phyloP scores from a whole-genome alignment of 2,113 vertebrate genomes.

The Melanotaenia duboulayi region DNA sequence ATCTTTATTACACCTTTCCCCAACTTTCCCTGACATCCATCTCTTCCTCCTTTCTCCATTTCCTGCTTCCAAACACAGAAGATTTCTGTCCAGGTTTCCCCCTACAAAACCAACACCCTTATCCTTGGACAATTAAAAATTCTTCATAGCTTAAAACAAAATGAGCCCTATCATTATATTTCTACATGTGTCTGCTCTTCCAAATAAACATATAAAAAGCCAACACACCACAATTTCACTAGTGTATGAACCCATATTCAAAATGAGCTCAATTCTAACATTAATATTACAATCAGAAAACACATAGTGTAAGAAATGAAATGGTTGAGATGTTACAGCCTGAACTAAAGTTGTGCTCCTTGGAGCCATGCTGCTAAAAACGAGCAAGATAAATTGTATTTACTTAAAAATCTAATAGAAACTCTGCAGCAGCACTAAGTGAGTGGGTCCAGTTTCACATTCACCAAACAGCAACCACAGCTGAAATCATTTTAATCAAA shows the following conservation, averaged over 20 bases:
- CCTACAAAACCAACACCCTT: no score
- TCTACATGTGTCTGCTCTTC: no score
- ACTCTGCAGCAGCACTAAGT: not conserved
- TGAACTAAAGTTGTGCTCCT: not conserved
- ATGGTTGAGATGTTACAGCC: not conserved
- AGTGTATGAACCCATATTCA: no score
- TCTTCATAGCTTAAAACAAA: no score
- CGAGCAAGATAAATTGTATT: not conserved
- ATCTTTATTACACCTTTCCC: not conserved
- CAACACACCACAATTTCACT: no score
- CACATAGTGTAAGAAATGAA: not conserved
- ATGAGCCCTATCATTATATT: no score
- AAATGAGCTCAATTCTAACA: no score
- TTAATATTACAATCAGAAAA: not conserved
- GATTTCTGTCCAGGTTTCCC: no score
- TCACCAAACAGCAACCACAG: conserved; percentile 7
- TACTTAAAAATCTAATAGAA: not conserved
- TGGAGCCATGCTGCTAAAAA: no score
- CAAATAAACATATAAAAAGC: no score
- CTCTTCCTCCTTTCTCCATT: not conserved
- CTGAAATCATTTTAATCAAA: conserved; percentile 25
- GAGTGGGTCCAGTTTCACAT: conserved; percentile 1
- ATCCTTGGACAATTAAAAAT: no score
- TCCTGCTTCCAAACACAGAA: not conserved
- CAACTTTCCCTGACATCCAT: no score